A percentile compares a stretch with the other conserved stretches of the same genome.
Evolutionary conservation across 2,113 vertebrate genomes (phyloP).

Genomic region (Dicentrarchus labrax): DNA sequence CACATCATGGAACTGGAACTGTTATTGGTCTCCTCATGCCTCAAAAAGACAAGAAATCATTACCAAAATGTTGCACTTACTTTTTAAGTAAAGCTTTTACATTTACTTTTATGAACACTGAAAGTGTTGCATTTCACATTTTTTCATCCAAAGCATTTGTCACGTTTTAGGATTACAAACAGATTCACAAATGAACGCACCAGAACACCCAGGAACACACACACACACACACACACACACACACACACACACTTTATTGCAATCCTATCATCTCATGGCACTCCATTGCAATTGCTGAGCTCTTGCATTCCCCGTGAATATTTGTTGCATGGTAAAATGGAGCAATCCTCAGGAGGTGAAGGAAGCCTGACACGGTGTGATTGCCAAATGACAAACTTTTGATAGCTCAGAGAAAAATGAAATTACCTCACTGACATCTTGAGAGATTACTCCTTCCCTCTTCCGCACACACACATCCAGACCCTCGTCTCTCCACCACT

Average conservation of each 20-base stretch:
- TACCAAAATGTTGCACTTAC: background rate
- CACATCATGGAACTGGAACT: background rate
- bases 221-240: slow-evolving; percentile 21
- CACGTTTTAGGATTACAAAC: background rate
- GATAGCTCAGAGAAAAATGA: slow-evolving; percentile 72
- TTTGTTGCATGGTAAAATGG: slow-evolving; percentile 55
- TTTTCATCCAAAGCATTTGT: background rate
- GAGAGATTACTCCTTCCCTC: slow-evolving; percentile 62
- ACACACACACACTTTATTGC: slow-evolving; percentile 15
- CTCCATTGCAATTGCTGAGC: slow-evolving; percentile 33
- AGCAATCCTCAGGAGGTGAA: slow-evolving; percentile 65
- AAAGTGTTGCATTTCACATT: background rate
- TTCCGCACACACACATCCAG: slow-evolving; percentile 13
- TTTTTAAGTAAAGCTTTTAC: background rate
- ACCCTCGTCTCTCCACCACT: background rate
- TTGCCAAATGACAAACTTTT: slow-evolving; percentile 80
- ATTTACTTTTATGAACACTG: background rate
- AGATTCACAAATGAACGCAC: slow-evolving; percentile 10
- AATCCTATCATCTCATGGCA: slow-evolving; percentile 46
- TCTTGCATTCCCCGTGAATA: slow-evolving; percentile 45
- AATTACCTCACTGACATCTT: slow-evolving; percentile 70
- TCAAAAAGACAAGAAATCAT: background rate
- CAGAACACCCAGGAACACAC: slow-evolving; percentile 16
- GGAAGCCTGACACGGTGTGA: slow-evolving; percentile 62
- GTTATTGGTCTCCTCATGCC: background rate